These are phyloP conservation scores for Seriola dumerili DNA, from an alignment of 2,113 vertebrate species.

Conservation along the genomic window DNA sequence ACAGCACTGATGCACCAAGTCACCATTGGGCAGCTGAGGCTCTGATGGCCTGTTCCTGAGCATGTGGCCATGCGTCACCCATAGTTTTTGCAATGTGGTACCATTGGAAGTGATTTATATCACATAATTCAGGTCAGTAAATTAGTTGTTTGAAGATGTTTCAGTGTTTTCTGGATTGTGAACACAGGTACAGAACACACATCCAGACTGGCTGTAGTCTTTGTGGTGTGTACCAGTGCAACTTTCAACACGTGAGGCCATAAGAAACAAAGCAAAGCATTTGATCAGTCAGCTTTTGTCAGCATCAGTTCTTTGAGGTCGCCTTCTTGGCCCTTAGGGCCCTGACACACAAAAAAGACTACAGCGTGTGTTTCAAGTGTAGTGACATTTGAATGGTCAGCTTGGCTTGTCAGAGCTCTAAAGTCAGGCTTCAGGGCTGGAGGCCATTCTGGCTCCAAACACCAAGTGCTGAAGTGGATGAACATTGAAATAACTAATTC, in stretches of 20 bases:
- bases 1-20: background rate
- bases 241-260: background rate
- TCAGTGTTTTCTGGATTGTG: background rate
- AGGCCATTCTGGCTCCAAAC: background rate
- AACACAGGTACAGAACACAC: background rate
- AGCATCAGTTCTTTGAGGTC: background rate
- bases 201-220: background rate
- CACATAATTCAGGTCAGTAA: background rate
- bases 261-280: background rate
- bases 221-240: background rate
- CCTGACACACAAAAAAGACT: background rate
- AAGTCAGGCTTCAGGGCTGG: background rate
- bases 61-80: background rate
- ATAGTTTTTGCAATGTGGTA: constrained; percentile 8
- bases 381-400: background rate
- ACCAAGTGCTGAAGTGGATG: background rate
- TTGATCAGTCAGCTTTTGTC: constrained; percentile 2
- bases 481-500: background rate
- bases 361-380: background rate
- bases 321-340: background rate
- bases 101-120: background rate
- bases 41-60: background rate
- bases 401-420: background rate
- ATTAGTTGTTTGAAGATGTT: background rate
- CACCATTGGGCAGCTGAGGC: background rate